Base-by-base conservation (phyloP, 2,888 invertebrate species). In the Campoplex capitator region DNA sequence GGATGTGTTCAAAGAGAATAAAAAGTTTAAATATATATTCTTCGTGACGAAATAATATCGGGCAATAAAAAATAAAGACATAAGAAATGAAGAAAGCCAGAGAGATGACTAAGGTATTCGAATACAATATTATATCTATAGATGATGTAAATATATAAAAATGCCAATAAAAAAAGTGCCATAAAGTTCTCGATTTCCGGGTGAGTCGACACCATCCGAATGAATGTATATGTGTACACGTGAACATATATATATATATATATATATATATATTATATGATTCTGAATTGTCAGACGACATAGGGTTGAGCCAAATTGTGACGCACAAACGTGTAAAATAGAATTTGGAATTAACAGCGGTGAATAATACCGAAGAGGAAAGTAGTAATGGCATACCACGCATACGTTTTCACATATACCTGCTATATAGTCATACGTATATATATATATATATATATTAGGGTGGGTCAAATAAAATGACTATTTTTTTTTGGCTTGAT, bases 311-410 rank as follows among this genome's bases (percentile, higher is more conserved):
- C 76, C 80, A 80, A 56, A 71, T 78, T 65, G 79, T 67, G 83
- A 75, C 45, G 62, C 83, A 79, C 70, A 83, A 86, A 83, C 75
- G 79, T 83, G 86, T 76, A 83, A 86, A 86, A 83, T 83, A 68
- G 76, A 86, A 83, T 86, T 83, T 76, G 71, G 75, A 83, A 86
- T 86, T 86, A 86, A 86, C 83, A 68, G 78, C 48, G 35, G 38
- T 58, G 82, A 51, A 38, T 81, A 51, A 45, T 35, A 70, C 58
- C 28, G 68, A 62, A 58, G 23, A 54, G 28, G 51, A 23, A 23
- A 76, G 80, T 71, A 67, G 54, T 67, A 78, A 83, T 78, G 78
- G 32, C 45, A 65, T 76, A 65, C 65, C 32, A 35, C n/a, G 23
- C 32, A 32, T 65, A 48, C 76, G 35, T 56, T n/a, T 56, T n/a